Evolutionary conservation across 1,140 invertebrate genomes (phyloP).

Genomic region (Zaprionus ornatus): DNA sequence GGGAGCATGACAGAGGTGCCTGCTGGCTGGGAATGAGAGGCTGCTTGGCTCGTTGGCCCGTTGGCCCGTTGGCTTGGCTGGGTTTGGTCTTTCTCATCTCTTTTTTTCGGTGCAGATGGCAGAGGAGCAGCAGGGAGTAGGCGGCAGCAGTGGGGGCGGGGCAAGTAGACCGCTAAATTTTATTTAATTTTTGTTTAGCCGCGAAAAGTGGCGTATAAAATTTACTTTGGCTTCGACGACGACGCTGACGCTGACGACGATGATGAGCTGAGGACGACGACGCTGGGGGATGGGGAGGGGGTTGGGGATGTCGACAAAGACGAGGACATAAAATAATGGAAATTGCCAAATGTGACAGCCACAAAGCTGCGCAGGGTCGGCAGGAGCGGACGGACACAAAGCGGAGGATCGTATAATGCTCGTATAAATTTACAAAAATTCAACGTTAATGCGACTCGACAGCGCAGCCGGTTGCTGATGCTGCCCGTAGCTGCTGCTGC

Average conservation of each 20-base stretch:
- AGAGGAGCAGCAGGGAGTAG: neutral
- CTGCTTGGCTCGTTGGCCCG: constrained; percentile 24
- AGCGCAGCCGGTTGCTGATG: constrained; percentile 31
- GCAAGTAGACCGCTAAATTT: constrained; percentile 79
- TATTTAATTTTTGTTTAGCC: constrained; percentile 82
- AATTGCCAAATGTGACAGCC: constrained; percentile 81
- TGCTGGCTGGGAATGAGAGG: constrained; percentile 13
- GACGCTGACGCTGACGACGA: constrained; percentile 40
- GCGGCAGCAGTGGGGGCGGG: constrained; percentile 11
- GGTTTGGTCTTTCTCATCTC: neutral
- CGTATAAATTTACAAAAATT: constrained; percentile 77
- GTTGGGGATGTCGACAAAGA: constrained; percentile 29
- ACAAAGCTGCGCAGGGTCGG: constrained; percentile 62
- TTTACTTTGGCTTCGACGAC: constrained; percentile 74
- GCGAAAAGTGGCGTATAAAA: constrained; percentile 82
- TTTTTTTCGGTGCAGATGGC: neutral
- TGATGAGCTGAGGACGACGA: constrained; percentile 7
- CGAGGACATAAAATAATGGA: constrained; percentile 79
- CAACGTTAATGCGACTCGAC: constrained; percentile 64
- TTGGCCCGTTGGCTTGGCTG: neutral
- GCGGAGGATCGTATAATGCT: constrained; percentile 72
- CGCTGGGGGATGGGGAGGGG: neutral
- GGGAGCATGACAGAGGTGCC: constrained; percentile 3
- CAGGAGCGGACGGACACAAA: constrained; percentile 12
- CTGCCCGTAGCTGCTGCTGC: constrained; percentile 29